Percentiles rank a stretch among this genome's conserved stretches.
Conservation (phyloP, 2,797 vertebrate species). For the Lithobates sylvaticus region DNA sequence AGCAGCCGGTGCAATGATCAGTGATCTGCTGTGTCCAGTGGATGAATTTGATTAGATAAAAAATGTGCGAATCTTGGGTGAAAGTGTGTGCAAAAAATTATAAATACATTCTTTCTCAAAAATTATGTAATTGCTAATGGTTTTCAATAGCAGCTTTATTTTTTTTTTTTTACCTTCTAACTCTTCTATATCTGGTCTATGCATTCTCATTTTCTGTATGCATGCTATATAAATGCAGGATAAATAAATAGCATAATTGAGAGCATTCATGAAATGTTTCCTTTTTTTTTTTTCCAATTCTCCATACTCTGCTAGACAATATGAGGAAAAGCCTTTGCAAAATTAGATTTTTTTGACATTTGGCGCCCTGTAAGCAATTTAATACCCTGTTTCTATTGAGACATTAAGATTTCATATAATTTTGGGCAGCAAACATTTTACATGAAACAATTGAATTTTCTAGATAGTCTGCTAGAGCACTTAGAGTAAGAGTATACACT, state of each 20-base stretch:
- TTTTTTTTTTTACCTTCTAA: background rate
- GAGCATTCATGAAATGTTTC: constrained; percentile 70
- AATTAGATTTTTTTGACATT: constrained; percentile 99
- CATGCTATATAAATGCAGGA: background rate
- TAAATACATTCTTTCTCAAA: no score
- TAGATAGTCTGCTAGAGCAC: constrained; percentile 97
- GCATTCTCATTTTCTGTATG: background rate
- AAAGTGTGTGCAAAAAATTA: no score
- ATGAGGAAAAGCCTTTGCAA: constrained; percentile 95
- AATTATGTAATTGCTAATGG: no score
- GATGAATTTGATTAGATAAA: no score
- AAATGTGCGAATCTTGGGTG: no score
- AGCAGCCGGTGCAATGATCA: no score
- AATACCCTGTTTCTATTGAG: constrained; percentile 96
- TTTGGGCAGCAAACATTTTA: constrained; percentile 95
- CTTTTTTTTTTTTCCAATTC: constrained; percentile 79
- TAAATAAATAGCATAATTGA: background rate
- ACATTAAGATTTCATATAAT: constrained; percentile 99
- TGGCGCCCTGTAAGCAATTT: constrained; percentile 93
- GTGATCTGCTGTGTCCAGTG: no score
- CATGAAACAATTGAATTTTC: constrained; percentile 99
- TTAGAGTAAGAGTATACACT: constrained; percentile 99
- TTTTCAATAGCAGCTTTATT: background rate
- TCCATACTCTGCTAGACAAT: constrained; percentile 83
- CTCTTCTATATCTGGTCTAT: background rate